phyloP scores from a whole-genome alignment of 2,113 vertebrate species.

The Mus spicilegus region DNA sequence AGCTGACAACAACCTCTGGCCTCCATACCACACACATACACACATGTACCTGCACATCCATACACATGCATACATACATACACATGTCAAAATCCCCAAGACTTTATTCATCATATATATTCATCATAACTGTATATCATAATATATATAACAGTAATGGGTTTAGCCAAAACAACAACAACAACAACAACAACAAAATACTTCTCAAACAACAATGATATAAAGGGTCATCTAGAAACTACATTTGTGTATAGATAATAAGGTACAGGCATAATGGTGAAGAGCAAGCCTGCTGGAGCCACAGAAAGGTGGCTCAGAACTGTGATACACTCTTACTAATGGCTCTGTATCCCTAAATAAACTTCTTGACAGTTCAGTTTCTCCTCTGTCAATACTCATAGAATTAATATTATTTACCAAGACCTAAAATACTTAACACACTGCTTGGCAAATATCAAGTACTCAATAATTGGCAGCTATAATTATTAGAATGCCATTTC shows the following conservation, averaged over 20 bases:
- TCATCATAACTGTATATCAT: not conserved
- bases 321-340: not conserved
- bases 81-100: not conserved
- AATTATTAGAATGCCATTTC: conserved; percentile 29
- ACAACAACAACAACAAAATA: not conserved
- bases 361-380: conserved; percentile 10
- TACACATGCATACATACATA: not conserved
- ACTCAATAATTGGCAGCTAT: conserved; percentile 2
- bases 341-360: not conserved
- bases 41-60: not conserved
- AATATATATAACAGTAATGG: not conserved
- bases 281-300: not conserved
- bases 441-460: not conserved
- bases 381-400: not conserved
- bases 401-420: not conserved
- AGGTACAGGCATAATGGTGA: not conserved
- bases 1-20: not conserved
- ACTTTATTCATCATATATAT: not conserved
- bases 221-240: not conserved
- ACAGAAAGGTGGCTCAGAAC: not conserved
- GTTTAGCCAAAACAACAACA: not conserved
- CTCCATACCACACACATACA: not conserved
- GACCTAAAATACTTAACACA: not conserved
- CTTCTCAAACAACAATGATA: not conserved
- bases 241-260: not conserved